Evolutionary conservation across 2,888 invertebrate genomes (phyloP), one percentile per base, ranked within the genome.

Genomic region (Cactoblastis cactorum): DNA sequence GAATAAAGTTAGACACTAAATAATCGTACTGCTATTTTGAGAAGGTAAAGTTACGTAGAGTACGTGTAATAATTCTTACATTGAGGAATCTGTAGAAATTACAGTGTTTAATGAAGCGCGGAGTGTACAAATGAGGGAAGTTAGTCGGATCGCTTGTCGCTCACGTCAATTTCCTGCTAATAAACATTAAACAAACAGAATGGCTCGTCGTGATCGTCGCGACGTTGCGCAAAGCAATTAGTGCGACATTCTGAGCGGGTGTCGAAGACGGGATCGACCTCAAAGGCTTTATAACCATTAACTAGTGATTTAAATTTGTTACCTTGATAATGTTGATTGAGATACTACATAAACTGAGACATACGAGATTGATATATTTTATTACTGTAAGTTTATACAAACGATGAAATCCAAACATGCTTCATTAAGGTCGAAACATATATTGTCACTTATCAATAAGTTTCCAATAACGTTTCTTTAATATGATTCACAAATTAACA

Each of bases 1-100:
- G 68, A 73, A 71, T 71, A 75, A 74, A 69, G 68, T 71, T 65
- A 68, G 77, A 77, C 75, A 63, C 75, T 78, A 78, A 79, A 79
- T 75, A 78, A 80, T 80, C 64, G 64, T 62, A 65, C 58, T 67
- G 59, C 63, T 67, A 70, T 62, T 64, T 65, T 52, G 54, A 67
- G 19, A 22, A 48, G 17, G 59, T 63, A 69, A 63, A 63, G 63
- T 64, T 66, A 66, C 28, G 43, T 43, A 43, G 28, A 17, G 43
- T 11, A 24, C n/a, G 32, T 9, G 15, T 43, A 28, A 17, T 43
- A 28, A 43, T 43, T 43, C 11, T 43, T 43, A 32, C 43, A 43
- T 8, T 43, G 28, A 14, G 15, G 50, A 58, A 59, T 55, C 53
- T 47, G 41, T 62, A 62, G 63, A 61, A 65, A 68, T 69, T 68